Percentiles rank a stretch among this genome's conserved stretches.
Conservation (phyloP, 2,888 invertebrate genomes). For the Oligia latruncula region DNA sequence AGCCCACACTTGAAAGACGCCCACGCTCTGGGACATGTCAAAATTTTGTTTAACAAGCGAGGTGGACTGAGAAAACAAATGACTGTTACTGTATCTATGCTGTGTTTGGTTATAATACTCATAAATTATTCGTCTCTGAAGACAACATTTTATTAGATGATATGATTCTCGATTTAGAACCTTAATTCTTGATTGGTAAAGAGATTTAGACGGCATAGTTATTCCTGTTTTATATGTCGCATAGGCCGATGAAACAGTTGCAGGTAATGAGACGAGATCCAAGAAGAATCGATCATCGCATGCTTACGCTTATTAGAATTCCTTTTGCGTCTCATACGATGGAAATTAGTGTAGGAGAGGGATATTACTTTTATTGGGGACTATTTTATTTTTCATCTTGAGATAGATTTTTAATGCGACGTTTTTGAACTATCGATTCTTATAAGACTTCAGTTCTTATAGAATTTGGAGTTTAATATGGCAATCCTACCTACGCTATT, state of each 20-base stretch:
- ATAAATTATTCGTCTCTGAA: slow-evolving; percentile 74
- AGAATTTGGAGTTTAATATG: slow-evolving; percentile 8
- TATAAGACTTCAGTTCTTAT: not conserved
- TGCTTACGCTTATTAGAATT: slow-evolving; percentile 72
- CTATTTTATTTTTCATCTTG: slow-evolving; percentile 24
- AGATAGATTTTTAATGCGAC: not conserved
- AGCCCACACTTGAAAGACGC: slow-evolving; percentile 80
- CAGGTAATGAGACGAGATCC: slow-evolving; percentile 76
- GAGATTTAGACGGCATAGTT: slow-evolving; percentile 15
- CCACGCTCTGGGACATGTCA: slow-evolving; percentile 78
- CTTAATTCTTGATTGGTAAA: not conserved
- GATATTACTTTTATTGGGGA: slow-evolving; percentile 43
- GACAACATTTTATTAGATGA: slow-evolving; percentile 31
- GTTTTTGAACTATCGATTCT: not conserved
- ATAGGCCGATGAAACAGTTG: slow-evolving; percentile 67
- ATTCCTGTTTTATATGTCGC: slow-evolving; percentile 63
- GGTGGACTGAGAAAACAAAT: slow-evolving; percentile 81
- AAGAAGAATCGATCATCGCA: slow-evolving; percentile 74
- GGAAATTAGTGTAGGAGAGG: slow-evolving; percentile 59
- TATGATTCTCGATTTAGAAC: slow-evolving; percentile 40
- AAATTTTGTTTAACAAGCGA: slow-evolving; percentile 82
- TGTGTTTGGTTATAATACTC: slow-evolving; percentile 79
- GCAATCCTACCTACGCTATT: not conserved
- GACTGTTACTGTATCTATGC: slow-evolving; percentile 76
- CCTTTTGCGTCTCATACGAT: slow-evolving; percentile 60